Evolutionary conservation across 2,113 vertebrate genomes (phyloP), one percentile per base, ranked within the genome.

Genomic region (Triplophysa tibetana): DNA sequence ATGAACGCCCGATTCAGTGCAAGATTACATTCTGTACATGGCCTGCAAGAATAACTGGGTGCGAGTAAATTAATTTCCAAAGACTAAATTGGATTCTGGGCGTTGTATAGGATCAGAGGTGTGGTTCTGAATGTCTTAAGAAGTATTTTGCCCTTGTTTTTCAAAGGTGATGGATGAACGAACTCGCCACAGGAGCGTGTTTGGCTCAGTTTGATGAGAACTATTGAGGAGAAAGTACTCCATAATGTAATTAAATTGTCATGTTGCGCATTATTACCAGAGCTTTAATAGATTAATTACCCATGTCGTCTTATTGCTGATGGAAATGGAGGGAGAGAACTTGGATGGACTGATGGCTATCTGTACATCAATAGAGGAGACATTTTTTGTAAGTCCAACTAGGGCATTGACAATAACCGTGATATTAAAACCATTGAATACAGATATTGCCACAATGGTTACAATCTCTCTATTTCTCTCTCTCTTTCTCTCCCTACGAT

Each of bases 361-460:
- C 80, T 88, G 88, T 91, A 86, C 88, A 65, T 84, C 75, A 29
- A 68, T 77, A 70, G 43, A 12, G 21, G 12, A 81, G 68, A 16
- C 14, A 60, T 38, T 4, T 64, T 29, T 64, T 50, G 75, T 79
- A 81, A 77, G 8, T 8, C 45, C 33, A 3, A 3, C 26, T 29
- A 29, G 26, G 26, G 26, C 26, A 29, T 33, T 38, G 33, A 38
- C 33, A 38, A 38, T 38, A 38, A 38, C 33, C 7, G 33, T 38
- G 33, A 38, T 38, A 38, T 38, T 38, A 38, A 38, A 38, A 38
- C 33, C 33, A 6, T 38, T 38, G 33, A 38, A 7, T 38, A 38
- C 7, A 38, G 5, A 38, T 38, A 38, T 38, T 7, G 33, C 33
- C 33, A 38, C 33, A 38, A 38, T 38, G 33, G 33, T 7, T 38